A percentile compares a stretch with the other conserved stretches of the same genome.
These are phyloP conservation scores for Agrochola macilenta DNA, from an alignment of 2,888 invertebrate species.

Conservation along the genomic window DNA sequence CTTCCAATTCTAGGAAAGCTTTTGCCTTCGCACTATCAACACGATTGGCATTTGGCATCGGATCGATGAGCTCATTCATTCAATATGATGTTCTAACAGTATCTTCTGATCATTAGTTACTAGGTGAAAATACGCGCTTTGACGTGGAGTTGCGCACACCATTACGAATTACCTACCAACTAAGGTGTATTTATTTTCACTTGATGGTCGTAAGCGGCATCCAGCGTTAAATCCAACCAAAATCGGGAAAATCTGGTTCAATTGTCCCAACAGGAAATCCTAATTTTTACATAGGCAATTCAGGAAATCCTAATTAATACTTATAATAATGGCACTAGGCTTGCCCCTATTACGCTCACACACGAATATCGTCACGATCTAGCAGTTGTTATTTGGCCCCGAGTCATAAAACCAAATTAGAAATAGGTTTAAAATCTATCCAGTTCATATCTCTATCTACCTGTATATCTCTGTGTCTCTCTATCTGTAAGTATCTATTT, in stretches of 20 bases:
- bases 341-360: neutral
- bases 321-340: too few relatives aligned
- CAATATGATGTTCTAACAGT: neutral
- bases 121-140: neutral
- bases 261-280: neutral
- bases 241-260: neutral
- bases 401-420: neutral
- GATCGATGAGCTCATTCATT: slow-evolving; percentile 18
- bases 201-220: neutral
- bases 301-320: too few relatives aligned
- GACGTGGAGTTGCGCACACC: neutral
- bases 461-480: too few relatives aligned
- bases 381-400: neutral
- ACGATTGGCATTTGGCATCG: slow-evolving; percentile 28
- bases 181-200: neutral
- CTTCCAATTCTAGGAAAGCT: slow-evolving; percentile 38
- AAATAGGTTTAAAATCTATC: too few relatives aligned
- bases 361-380: neutral
- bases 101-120: neutral
- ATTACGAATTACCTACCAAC: neutral
- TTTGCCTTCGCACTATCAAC: slow-evolving; percentile 24
- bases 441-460: too few relatives aligned
- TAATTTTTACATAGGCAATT: too few relatives aligned
- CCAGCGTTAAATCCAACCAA: neutral
- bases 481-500: too few relatives aligned